These are phyloP conservation scores for Aproaerema taeniolella DNA, from an alignment of 2,888 invertebrate genomes.

Conservation along the genomic window DNA sequence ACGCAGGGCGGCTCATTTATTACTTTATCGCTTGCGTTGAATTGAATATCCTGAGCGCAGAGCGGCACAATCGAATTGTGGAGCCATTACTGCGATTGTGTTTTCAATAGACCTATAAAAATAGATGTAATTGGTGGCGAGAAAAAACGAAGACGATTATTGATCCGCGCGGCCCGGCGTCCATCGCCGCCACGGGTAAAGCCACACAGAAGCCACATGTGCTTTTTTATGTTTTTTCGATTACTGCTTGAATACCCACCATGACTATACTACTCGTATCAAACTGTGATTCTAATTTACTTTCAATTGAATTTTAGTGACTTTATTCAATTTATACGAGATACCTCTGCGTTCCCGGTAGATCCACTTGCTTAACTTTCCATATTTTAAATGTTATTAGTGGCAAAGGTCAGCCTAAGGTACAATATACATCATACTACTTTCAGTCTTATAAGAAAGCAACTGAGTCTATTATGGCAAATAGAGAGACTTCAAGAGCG, in stretches of 20 bases:
- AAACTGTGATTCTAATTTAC: not conserved
- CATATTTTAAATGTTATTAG: no score
- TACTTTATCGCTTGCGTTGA: constrained; percentile 36
- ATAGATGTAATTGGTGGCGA: constrained; percentile 58
- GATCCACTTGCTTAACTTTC: no score
- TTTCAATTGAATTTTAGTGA: no score
- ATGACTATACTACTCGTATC: no score
- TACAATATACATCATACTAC: no score
- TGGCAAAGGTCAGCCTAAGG: no score
- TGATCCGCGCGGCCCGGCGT: constrained; percentile 36
- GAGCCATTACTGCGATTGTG: constrained; percentile 52
- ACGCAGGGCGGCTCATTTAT: constrained; percentile 11
- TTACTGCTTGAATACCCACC: no score
- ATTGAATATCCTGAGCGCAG: constrained; percentile 33
- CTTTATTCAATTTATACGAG: no score
- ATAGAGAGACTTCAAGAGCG: no score
- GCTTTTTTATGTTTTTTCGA: constrained; percentile 20
- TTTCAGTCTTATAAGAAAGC: no score
- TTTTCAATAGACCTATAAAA: constrained; percentile 59
- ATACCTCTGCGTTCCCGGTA: no score
- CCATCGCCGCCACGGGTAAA: constrained; percentile 31
- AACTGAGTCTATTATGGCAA: no score
- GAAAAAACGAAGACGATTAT: constrained; percentile 55
- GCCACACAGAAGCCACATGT: constrained; percentile 38
- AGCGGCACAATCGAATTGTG: constrained; percentile 52